Percentiles rank a stretch among this genome's conserved stretches.
Conservation (phyloP, 2,888 invertebrate genomes). For the Boloria euphrosyne region DNA sequence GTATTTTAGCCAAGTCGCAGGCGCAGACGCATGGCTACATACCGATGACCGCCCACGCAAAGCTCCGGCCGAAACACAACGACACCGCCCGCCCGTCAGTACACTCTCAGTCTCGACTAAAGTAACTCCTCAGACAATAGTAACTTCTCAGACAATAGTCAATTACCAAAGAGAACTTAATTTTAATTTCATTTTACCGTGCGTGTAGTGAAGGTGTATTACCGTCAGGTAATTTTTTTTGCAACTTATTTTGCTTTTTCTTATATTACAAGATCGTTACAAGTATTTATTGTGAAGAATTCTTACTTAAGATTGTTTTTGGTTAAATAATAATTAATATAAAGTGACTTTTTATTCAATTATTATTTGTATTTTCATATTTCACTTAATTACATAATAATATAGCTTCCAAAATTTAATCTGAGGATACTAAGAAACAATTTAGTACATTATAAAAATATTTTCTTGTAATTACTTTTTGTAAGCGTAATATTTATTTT, state of each 20-base stretch:
- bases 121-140: slow-evolving; percentile 56
- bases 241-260: not conserved
- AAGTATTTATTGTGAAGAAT: not conserved
- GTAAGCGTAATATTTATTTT: too few species aligned
- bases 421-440: too few species aligned
- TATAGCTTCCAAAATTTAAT: not conserved
- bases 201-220: slow-evolving; percentile 7
- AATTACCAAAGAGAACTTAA: not conserved
- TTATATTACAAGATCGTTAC: not conserved
- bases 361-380: too few species aligned
- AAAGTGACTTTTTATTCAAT: too few species aligned
- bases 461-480: too few species aligned
- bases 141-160: slow-evolving; percentile 46
- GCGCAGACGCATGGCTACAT: slow-evolving; percentile 57
- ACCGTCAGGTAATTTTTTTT: slow-evolving; percentile 1
- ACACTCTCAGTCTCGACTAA: slow-evolving; percentile 63
- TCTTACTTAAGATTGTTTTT: too few species aligned
- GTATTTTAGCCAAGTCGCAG: slow-evolving; percentile 59
- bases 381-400: not conserved
- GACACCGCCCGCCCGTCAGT: slow-evolving; percentile 62
- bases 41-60: slow-evolving; percentile 64
- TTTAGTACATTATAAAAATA: too few species aligned
- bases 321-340: too few species aligned
- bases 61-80: slow-evolving; percentile 68
- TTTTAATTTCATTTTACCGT: not conserved